A percentile compares a stretch with the other conserved stretches of the same genome.
phyloP scores from a whole-genome alignment of 1,140 invertebrate genomes.

The Orchestia grillus region DNA sequence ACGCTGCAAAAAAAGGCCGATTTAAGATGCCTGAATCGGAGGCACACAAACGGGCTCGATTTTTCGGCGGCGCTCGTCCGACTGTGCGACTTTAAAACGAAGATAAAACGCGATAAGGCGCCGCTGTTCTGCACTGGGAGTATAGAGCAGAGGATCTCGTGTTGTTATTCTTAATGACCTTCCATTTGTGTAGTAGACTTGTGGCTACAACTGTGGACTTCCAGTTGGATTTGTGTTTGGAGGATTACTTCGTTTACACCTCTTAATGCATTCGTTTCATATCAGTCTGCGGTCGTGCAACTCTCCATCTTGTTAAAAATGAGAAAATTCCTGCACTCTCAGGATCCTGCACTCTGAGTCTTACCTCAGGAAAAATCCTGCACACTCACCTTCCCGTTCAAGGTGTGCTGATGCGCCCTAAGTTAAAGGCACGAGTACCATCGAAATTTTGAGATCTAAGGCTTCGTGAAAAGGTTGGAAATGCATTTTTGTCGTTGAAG shows the following conservation, averaged over 20 bases:
- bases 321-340: not conserved
- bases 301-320: not conserved
- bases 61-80: not conserved
- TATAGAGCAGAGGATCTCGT: not conserved
- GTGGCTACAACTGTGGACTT: not conserved
- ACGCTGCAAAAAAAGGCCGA: not conserved
- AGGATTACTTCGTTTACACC: not conserved
- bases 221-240: not conserved
- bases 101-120: not conserved
- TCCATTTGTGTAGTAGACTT: not conserved
- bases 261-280: not conserved
- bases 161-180: not conserved
- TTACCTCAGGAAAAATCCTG: too few species aligned
- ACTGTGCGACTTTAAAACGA: not conserved
- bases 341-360: too few species aligned
- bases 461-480: not conserved
- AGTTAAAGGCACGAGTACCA: too few species aligned
- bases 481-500: not conserved
- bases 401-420: too few species aligned
- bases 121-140: not conserved
- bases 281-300: not conserved
- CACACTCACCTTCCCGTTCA: too few species aligned
- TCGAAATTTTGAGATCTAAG: not conserved
- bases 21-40: constrained; percentile 9
- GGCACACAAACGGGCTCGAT: not conserved